phyloP scores from a whole-genome alignment of 2,888 invertebrate genomes.

The Tholera decimalis region DNA sequence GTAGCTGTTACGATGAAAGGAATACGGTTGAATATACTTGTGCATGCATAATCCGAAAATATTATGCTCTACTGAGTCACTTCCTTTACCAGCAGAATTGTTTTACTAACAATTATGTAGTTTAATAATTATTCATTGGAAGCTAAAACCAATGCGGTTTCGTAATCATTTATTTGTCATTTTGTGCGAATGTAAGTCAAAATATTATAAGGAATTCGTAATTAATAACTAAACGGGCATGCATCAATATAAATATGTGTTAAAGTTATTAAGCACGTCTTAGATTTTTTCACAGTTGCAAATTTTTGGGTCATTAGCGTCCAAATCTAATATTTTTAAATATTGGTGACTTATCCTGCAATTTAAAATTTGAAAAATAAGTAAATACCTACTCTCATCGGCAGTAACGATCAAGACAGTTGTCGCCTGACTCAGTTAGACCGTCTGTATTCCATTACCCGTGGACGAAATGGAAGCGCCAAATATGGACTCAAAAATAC shows the following conservation, averaged over 20 bases:
- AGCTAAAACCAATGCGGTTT: not conserved
- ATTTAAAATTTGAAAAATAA: too few species aligned
- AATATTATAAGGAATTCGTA: not conserved
- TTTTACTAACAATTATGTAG: not conserved
- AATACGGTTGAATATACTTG: too few species aligned
- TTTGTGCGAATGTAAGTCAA: not conserved
- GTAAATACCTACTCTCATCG: too few species aligned
- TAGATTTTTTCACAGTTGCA: too few species aligned
- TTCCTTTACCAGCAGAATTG: not conserved
- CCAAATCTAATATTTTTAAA: too few species aligned
- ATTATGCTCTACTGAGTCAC: not conserved
- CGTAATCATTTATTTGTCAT: conserved; percentile 1
- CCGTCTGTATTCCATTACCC: not conserved
- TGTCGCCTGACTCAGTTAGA: not conserved
- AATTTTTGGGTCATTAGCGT: too few species aligned
- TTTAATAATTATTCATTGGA: not conserved
- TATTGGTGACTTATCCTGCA: not conserved
- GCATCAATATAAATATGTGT: too few species aligned
- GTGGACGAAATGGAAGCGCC: conserved; percentile 78
- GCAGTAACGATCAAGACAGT: conserved; percentile 17
- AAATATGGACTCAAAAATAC: conserved; percentile 87
- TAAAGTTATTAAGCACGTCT: too few species aligned
- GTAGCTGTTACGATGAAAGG: too few species aligned
- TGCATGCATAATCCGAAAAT: not conserved
- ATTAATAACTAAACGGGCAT: too few species aligned